Base-by-base conservation (phyloP, 2,113 vertebrate genomes). In the Grantiella picta region DNA sequence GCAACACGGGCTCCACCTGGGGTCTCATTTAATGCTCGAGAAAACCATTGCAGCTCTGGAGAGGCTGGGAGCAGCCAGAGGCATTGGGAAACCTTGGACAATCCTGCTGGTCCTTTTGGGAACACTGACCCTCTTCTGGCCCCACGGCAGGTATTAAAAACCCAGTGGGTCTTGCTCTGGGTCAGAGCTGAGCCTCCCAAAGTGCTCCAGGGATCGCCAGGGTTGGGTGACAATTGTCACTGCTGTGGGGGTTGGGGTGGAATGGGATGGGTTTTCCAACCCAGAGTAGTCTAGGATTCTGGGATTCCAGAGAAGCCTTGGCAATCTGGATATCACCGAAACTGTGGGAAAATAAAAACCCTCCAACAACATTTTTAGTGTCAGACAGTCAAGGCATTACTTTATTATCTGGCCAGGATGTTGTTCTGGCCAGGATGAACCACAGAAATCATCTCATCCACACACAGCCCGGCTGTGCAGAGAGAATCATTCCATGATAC, bases 31-130 rank as follows among this genome's bases (percentile, higher is more conserved):
- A 45, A 18, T 50, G 69, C 61, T 47, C 36, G 66, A 76, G 91
- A 19, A 63, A 94, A 63, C 31, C 66, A 9, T 17, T 59, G 61
- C 42, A 57, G 56, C 42, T 73, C n/a, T 25, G 35, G 44, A 40
- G 45, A 31, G 66, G 35, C 61, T 71, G 84, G 50, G 76, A 82
- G 65, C 60, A 92, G 70, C 47, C 82, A 79, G 82, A 86, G 68
- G 35, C 50, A 57, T 9, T 69, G 12, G 49, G 49, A 56, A 40
- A 35, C n/a, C 50, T 17, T 23, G 31, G 68, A 5, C 0, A 1
- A n/a, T 40, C n/a, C 71, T 54, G 42, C 47, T 79, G 76, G 45
- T 18, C 40, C 25, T 24, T 31, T 53, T 29, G 77, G 69, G 71
- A 82, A 8, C 10, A 2, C 36, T 44, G 54, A 28, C 31, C 19